Conservation (phyloP, 2,888 invertebrate genomes). For the Cephus pygmeus region DNA sequence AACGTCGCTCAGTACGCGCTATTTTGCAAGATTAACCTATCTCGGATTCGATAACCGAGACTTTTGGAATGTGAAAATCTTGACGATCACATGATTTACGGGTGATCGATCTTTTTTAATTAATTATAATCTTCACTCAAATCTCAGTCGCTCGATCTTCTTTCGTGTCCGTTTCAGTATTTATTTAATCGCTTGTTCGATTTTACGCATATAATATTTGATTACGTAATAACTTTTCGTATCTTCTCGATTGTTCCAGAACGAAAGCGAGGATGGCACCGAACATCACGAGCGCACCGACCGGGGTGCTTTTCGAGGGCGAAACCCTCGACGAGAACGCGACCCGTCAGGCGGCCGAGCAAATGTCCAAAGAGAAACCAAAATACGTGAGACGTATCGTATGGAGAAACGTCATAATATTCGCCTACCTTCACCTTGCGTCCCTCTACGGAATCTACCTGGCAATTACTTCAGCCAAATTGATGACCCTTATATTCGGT, state of each 20-base stretch:
- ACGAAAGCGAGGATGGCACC: conserved; percentile 62
- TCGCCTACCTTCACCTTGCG: conserved; percentile 79
- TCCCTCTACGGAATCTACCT: conserved; percentile 82
- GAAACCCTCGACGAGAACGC: conserved; percentile 44
- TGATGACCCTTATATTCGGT: conserved; percentile 79
- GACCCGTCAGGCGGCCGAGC: neutral
- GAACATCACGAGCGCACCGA: conserved; percentile 63
- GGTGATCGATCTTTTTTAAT: neutral
- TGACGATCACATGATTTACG: neutral
- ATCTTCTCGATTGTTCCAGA: conserved; percentile 26
- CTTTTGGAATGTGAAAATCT: neutral
- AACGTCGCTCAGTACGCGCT: neutral
- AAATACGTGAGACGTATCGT: conserved; percentile 68
- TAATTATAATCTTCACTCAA: neutral
- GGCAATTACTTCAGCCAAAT: conserved; percentile 79
- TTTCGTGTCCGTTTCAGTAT: neutral
- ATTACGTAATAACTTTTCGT: no score
- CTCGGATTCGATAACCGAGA: neutral
- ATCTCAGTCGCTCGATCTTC: neutral
- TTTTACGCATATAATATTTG: neutral
- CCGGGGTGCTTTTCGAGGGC: conserved; percentile 62
- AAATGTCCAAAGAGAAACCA: conserved; percentile 21
- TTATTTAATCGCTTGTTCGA: neutral
- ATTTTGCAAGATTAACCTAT: neutral
- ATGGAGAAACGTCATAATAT: conserved; percentile 86